A percentile compares a stretch with the other conserved stretches of the same genome.
Conservation (phyloP, 2,888 invertebrate species). For the Meteorus colon region DNA sequence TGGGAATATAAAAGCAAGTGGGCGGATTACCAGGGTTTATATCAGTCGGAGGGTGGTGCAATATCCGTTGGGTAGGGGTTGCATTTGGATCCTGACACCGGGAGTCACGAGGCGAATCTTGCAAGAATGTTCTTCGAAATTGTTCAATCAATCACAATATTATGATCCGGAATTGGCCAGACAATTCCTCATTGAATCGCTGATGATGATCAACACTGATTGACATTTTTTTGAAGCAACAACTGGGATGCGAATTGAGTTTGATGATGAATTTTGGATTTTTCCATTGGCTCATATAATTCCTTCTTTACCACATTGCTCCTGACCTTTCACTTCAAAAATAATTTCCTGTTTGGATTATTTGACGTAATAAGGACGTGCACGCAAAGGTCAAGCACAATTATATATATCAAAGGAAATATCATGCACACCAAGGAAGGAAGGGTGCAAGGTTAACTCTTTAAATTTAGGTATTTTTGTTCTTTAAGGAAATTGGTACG, state of each 20-base stretch:
- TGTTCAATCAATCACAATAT: background rate
- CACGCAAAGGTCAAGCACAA: constrained; percentile 52
- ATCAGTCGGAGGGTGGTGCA: constrained; percentile 18
- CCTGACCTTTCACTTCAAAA: constrained; percentile 45
- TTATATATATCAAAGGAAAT: background rate
- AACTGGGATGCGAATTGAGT: no score
- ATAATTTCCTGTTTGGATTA: constrained; percentile 12
- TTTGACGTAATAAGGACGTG: constrained; percentile 46
- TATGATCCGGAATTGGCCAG: background rate
- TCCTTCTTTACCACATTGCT: constrained; percentile 13
- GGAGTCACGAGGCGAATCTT: constrained; percentile 37
- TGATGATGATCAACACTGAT: no score
- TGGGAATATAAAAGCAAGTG: constrained; percentile 15
- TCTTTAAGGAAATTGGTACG: background rate
- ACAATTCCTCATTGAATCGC: background rate
- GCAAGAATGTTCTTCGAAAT: constrained; percentile 12
- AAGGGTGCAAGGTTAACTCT: background rate
- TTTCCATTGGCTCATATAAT: background rate
- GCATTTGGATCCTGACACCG: constrained; percentile 39
- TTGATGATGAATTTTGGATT: background rate
- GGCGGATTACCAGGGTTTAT: constrained; percentile 13
- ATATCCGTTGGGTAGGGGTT: constrained; percentile 22
- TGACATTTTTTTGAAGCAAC: no score
- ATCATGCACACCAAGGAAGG: no score
- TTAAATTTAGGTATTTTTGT: background rate